phyloP scores from a whole-genome alignment of 2,113 vertebrate genomes.

The Laticauda colubrina region DNA sequence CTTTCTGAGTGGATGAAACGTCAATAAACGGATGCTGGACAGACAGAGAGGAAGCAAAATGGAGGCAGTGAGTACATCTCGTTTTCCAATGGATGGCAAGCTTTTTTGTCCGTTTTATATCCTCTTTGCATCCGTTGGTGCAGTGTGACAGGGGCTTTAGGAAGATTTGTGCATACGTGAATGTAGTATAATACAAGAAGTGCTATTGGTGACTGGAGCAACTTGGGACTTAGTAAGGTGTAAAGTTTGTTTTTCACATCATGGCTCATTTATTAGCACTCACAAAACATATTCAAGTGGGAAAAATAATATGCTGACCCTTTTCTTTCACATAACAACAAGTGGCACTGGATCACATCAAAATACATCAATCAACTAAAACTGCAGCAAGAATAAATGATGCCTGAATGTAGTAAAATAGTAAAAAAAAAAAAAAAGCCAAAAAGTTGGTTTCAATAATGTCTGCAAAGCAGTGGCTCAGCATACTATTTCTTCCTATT shows the following conservation, averaged over 20 bases:
- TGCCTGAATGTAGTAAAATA: background rate
- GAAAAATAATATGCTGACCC: background rate
- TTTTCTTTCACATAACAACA: background rate
- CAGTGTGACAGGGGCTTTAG: too few relatives aligned
- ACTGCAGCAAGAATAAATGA: background rate
- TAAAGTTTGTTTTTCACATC: background rate
- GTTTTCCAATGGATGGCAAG: too few relatives aligned
- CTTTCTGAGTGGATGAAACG: too few relatives aligned
- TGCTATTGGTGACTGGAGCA: background rate
- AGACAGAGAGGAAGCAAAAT: too few relatives aligned
- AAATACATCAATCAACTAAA: background rate
- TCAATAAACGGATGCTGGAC: too few relatives aligned
- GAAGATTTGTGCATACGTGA: background rate
- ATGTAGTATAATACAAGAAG: background rate
- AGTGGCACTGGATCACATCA: background rate
- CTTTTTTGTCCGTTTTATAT: too few relatives aligned
- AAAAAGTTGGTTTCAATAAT: background rate
- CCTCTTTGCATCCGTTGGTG: too few relatives aligned
- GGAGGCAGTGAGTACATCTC: too few relatives aligned
- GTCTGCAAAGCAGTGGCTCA: background rate
- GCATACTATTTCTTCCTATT: background rate
- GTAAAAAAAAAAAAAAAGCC: background rate
- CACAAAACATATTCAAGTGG: background rate
- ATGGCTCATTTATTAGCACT: background rate
- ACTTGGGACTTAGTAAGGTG: conserved; percentile 6